Evolutionary conservation across 1,140 invertebrate genomes (phyloP).

Genomic region (Cherax destructor): DNA sequence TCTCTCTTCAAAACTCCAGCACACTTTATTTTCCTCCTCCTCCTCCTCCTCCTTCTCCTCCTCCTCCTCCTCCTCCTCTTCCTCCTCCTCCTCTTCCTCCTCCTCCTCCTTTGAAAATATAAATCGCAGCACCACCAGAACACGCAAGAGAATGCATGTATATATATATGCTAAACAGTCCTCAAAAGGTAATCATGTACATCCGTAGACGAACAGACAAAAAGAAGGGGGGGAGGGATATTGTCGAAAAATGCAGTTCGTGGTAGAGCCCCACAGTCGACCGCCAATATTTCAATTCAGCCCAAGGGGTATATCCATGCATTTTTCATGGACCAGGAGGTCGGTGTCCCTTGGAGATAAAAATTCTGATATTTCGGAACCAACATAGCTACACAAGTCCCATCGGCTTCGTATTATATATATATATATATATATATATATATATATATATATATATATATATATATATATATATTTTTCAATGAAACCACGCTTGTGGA

Average conservation of each 20-base stretch:
- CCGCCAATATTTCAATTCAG: constrained; percentile 6
- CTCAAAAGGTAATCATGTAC: neutral
- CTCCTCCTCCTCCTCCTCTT: neutral
- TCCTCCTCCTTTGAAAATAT: too few species aligned
- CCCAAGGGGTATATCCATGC: constrained; percentile 14
- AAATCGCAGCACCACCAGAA: neutral
- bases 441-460: too few species aligned
- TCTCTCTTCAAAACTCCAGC: neutral
- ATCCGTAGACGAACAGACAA: neutral
- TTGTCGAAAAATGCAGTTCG: neutral
- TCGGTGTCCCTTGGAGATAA: constrained; percentile 9
- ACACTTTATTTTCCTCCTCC: neutral
- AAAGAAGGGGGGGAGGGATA: neutral
- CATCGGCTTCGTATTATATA: neutral
- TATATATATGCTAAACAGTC: neutral
- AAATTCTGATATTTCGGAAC: constrained; percentile 9
- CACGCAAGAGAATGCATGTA: neutral
- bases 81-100: too few species aligned
- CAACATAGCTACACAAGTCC: neutral
- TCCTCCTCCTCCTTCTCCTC: neutral
- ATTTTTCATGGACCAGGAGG: constrained; percentile 15
- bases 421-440: too few species aligned
- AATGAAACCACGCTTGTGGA: too few species aligned
- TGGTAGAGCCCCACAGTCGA: neutral
- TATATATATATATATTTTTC: too few species aligned